Conservation (phyloP, 2,113 vertebrate genomes). For the Gracilinanus agilis region DNA sequence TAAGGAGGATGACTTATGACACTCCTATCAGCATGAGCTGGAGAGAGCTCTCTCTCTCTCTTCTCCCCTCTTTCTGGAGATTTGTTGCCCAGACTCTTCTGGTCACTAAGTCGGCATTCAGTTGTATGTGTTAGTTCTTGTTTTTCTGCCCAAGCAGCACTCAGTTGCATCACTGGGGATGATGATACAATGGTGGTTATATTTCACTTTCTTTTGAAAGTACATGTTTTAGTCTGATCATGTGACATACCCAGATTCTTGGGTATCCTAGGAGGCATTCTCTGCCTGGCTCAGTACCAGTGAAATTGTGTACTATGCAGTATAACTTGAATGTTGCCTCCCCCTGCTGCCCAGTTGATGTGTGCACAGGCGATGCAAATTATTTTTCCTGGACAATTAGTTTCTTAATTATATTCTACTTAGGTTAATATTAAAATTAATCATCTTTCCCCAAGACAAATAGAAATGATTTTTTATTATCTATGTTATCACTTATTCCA, state of each 20-base stretch:
- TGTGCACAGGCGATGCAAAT: background rate
- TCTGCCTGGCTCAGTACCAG: background rate
- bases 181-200: background rate
- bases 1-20: background rate
- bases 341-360: background rate
- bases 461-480: background rate
- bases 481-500: background rate
- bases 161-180: background rate
- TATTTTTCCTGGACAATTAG: background rate
- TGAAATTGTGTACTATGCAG: background rate
- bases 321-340: background rate
- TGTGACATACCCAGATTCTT: background rate
- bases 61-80: background rate
- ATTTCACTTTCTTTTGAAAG: background rate
- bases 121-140: background rate
- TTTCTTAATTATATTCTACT: background rate
- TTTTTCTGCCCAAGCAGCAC: background rate
- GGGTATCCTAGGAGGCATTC: background rate
- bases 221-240: background rate
- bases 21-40: background rate
- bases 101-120: background rate
- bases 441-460: background rate
- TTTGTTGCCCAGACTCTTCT: background rate
- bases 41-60: background rate
- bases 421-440: background rate